Conservation (phyloP, 2,797 vertebrate genomes). For the Phaenicophaeus curvirostris region DNA sequence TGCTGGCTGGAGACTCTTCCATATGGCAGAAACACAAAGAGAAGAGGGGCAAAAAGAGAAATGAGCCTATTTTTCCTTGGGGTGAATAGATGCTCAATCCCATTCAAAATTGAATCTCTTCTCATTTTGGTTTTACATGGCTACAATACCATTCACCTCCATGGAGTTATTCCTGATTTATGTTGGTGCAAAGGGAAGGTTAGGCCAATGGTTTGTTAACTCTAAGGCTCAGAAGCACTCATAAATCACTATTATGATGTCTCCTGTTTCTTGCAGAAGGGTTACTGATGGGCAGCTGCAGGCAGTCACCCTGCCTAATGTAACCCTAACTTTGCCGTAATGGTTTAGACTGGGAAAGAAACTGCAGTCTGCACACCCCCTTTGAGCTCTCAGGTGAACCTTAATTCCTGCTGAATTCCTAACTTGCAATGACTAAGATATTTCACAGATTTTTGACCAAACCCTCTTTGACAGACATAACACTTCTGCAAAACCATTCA, state of each 20-base stretch:
- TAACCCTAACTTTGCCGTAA: background rate
- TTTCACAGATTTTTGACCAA: background rate
- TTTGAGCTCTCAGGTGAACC: background rate
- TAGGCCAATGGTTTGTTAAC: background rate
- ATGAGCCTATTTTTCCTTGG: rapidly evolving
- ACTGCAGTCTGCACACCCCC: rapidly evolving
- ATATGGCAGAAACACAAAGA: background rate
- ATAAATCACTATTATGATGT: background rate
- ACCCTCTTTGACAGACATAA: background rate
- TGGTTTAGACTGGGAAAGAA: background rate
- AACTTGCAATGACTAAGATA: background rate
- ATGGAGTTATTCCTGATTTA: background rate
- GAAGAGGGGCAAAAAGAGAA: rapidly evolving
- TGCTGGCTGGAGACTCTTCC: background rate
- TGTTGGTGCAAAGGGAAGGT: background rate
- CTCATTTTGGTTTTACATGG: background rate
- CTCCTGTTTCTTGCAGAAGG: background rate
- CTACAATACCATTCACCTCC: background rate
- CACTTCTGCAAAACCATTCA: background rate
- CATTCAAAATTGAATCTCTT: background rate
- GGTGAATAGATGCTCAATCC: background rate
- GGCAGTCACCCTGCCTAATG: background rate
- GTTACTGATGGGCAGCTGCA: background rate
- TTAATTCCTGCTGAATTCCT: background rate
- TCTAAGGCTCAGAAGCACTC: background rate